Evolutionary conservation across 1,140 invertebrate genomes (phyloP), one percentile per base, ranked within the genome.

Genomic region (Piezodorus guildinii): DNA sequence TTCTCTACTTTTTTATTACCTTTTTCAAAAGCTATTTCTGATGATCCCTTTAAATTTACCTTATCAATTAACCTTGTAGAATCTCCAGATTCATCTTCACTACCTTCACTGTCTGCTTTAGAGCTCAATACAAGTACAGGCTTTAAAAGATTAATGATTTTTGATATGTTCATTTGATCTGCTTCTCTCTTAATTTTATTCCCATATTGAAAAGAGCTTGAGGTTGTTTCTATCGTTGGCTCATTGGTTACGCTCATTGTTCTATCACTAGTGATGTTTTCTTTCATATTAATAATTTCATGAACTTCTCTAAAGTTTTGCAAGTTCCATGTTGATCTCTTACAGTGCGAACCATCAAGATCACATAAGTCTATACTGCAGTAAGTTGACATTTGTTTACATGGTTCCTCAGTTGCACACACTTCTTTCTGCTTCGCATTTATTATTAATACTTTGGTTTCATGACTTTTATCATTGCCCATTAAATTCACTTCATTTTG

Each of bases 1-100:
- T 56, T 56, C 14, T 56, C 52, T 23, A 56, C 23, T 56, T 56
- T 56, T 14, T 56, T 56, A 56, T 56, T 56, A 23, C 19, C 52
- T 56, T 23, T 56, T 21, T 21, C 19, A 49, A 21, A 49, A 19
- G 46, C 16, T n/a, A 49, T 21, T 49, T 17, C n/a, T 49, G 19
- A 16, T 16, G 15, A 17, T 6, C 19, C 46, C 14, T 49, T 49
- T n/a, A 49, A 49, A n/a, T 49, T 25, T 56, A 25, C 23, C 6
- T 21, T 56, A 23, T 25, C 52, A 56, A 16, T 15, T 23, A 23
- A 1, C 17, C 14, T 4, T 27, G 14, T 10, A 10, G 23, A 14
- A 15, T 56, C 52, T 23, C 23, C 15, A 23, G 23, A 16, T 25
- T n/a, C 15, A 16, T 56, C 19, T 16, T 56, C 19, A 56, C 23